Conservation (phyloP, 2,113 vertebrate species). For the Perca flavescens region DNA sequence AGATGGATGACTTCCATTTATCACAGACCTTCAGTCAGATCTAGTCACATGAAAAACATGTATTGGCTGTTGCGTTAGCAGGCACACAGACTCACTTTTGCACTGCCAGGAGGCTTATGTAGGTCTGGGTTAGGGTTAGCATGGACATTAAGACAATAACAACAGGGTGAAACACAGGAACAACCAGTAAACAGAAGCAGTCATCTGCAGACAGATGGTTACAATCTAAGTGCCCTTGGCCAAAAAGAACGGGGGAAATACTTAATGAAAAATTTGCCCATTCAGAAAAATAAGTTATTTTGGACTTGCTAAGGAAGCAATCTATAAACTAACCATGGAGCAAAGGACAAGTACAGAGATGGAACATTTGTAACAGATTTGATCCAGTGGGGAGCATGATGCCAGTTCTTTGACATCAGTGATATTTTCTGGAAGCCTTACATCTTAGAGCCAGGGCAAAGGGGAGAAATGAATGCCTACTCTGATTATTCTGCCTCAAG, state of each 20-base stretch:
- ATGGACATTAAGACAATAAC: constrained; percentile 64
- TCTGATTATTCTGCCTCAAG: constrained; percentile 45
- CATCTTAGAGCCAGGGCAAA: constrained; percentile 50
- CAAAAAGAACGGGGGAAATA: constrained; percentile 60
- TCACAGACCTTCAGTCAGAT: constrained; percentile 10
- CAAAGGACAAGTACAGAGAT: constrained; percentile 37
- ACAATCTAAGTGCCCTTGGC: constrained; percentile 67
- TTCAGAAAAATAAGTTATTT: constrained; percentile 55
- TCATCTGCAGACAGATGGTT: constrained; percentile 74
- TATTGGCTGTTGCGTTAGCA: constrained; percentile 38
- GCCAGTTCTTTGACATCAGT: constrained; percentile 71
- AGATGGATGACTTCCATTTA: constrained; percentile 4
- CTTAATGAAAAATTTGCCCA: constrained; percentile 70
- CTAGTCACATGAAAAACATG: not conserved
- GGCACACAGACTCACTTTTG: constrained; percentile 17
- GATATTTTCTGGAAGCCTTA: constrained; percentile 48
- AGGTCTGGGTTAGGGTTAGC: constrained; percentile 4
- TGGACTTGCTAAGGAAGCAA: constrained; percentile 37
- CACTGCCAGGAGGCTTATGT: not conserved
- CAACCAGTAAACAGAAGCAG: constrained; percentile 34
- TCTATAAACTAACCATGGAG: constrained; percentile 46
- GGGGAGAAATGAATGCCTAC: constrained; percentile 32
- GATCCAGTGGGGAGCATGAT: constrained; percentile 50
- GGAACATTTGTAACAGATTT: constrained; percentile 81
- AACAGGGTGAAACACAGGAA: constrained; percentile 44